Base-by-base conservation (phyloP, 2,797 vertebrate genomes). In the Clarias pachynema region DNA sequence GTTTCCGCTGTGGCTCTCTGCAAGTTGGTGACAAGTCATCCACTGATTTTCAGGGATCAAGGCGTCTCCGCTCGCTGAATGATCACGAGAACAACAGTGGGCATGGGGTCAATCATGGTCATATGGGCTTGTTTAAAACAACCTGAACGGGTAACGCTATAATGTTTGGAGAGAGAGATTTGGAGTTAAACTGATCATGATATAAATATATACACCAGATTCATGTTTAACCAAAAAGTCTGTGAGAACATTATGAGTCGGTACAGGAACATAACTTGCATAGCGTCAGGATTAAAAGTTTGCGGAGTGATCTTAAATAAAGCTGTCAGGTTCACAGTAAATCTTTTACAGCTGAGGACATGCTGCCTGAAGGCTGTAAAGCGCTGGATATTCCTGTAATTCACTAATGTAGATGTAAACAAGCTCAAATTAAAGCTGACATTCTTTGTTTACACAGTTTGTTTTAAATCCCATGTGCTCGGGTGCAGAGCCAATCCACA, bases 381-480 rank as follows among this genome's bases (percentile, higher is more conserved):
- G 53, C n/a, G 31, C 66, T 37, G 22, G 53, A 72, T 37, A 60
- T 56, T 68, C 77, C 65, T 16, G 14, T 7, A n/a, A 81, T 81
- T 69, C 79, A 0, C 10, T 12, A 69, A 18, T n/a, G 3, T n/a
- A 70, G 66, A 70, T 82, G 53, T 82, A 79, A 44, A 79, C 60
- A 65, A 18, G 60, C 37, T 44, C 14, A 70, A 82, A 82, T 82
- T 40, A 59, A 82, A 82, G 53, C 66, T 59, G 66, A 82, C 80
- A 59, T 56, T 57, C 66, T 70, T 82, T 70, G 65, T 82, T 82
- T 69, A 69, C 49, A 82, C 63, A 34, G 65, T 70, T 69, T 53
- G 29, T 24, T 70, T 70, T 31, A 40, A 82, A 82, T 82, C 80
- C 49, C 65, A 70, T 82, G 80, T 59, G 53, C 66, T 40, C 20